These are phyloP conservation scores for Hermaeophaga mercurialis DNA, from an alignment of 2,888 invertebrate species.

Conservation along the genomic window DNA sequence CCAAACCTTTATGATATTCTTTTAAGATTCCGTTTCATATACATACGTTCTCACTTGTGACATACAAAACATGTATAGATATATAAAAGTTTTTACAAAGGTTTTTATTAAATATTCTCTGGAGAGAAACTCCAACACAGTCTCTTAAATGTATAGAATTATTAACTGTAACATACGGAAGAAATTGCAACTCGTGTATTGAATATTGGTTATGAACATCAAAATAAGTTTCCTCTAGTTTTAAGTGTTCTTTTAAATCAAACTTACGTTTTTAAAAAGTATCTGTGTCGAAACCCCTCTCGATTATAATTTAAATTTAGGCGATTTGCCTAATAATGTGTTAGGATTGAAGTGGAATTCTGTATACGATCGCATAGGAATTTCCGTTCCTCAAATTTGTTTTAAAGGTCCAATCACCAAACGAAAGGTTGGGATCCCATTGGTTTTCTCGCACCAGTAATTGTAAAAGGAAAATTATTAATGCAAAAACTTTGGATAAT, in stretches of 20 bases:
- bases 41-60: constrained; percentile 4
- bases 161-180: not conserved
- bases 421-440: not conserved
- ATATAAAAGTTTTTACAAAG: not conserved
- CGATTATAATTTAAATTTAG: not conserved
- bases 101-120: not conserved
- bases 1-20: constrained; percentile 13
- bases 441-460: not conserved
- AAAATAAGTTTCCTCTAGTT: too few species aligned
- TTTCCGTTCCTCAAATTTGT: not conserved
- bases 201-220: too few species aligned
- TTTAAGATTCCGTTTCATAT: not conserved
- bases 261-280: not conserved
- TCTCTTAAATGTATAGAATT: not conserved
- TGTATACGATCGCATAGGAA: not conserved
- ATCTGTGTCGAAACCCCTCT: not conserved
- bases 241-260: too few species aligned
- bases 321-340: not conserved
- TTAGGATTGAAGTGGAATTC: not conserved
- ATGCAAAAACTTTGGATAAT: not conserved
- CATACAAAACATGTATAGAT: not conserved
- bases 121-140: not conserved
- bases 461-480: not conserved
- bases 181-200: too few species aligned
- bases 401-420: not conserved